These are phyloP conservation scores for Petrolisthes cinctipes DNA, from an alignment of 2,888 invertebrate genomes.

Conservation along the genomic window DNA sequence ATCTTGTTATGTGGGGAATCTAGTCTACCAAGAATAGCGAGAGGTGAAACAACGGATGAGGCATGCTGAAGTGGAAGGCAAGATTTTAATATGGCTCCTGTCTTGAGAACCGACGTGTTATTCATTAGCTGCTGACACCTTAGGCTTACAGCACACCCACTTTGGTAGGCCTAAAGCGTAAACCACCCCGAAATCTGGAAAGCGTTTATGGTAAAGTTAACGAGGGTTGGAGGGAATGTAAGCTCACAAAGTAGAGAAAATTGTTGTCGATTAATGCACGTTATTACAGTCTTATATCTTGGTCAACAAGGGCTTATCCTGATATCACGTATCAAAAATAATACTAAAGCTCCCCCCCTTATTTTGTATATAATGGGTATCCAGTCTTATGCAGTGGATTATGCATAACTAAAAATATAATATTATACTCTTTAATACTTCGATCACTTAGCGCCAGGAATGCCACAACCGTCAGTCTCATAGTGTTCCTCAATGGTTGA, in stretches of 20 bases:
- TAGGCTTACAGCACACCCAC: constrained; percentile 2
- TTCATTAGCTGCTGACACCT: constrained; percentile 33
- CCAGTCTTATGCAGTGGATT: no score
- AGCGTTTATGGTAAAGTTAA: background rate
- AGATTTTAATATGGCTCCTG: constrained; percentile 15
- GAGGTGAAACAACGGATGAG: no score
- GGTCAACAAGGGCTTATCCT: background rate
- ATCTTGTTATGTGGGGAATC: no score
- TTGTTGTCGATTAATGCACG: background rate
- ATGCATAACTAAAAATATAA: no score
- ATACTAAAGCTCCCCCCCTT: background rate
- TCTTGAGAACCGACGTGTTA: constrained; percentile 19
- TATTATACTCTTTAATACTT: no score
- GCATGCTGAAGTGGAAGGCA: background rate
- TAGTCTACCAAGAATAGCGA: no score
- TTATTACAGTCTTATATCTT: background rate
- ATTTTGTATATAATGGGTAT: no score
- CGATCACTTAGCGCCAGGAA: no score
- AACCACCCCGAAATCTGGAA: background rate
- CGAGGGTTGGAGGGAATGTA: background rate
- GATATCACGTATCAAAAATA: background rate
- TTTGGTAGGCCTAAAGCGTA: background rate
- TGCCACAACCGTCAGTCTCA: no score
- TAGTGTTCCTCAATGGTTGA: no score
- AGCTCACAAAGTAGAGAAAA: background rate